Evolutionary conservation across 2,888 invertebrate species (phyloP).

Genomic region (Melinaea menophilus): DNA sequence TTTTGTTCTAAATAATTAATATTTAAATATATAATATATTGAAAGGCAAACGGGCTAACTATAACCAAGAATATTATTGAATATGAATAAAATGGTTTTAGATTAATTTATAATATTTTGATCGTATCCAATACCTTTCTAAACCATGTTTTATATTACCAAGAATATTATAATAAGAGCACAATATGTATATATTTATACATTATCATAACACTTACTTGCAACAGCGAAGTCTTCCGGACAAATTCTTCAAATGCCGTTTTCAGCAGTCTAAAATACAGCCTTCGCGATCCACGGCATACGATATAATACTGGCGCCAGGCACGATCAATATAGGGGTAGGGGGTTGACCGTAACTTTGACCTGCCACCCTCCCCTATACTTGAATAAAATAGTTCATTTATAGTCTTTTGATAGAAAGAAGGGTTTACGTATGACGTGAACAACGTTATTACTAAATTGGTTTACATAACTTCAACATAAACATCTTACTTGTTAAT

Average conservation of each 20-base stretch:
- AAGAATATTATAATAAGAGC: no score
- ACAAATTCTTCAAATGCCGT: slow-evolving; percentile 9
- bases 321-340: slow-evolving; percentile 54
- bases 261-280: slow-evolving; percentile 23
- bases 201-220: slow-evolving; percentile 12
- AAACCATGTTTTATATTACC: no score
- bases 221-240: not conserved
- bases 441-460: slow-evolving; percentile 12
- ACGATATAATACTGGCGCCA: slow-evolving; percentile 47
- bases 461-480: slow-evolving; percentile 8
- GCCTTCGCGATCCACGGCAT: slow-evolving; percentile 27
- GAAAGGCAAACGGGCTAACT: no score
- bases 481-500: no score
- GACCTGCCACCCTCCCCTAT: slow-evolving; percentile 25
- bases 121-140: no score
- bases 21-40: no score
- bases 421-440: slow-evolving; percentile 16
- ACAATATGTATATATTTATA: slow-evolving; percentile 2
- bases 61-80: no score
- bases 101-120: no score
- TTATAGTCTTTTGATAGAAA: slow-evolving; percentile 7
- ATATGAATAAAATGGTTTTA: no score
- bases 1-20: no score
- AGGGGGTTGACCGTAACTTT: slow-evolving; percentile 31
- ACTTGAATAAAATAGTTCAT: slow-evolving; percentile 12